Base-by-base conservation (phyloP, 2,797 vertebrate genomes). In the Sebastolobus alascanus region DNA sequence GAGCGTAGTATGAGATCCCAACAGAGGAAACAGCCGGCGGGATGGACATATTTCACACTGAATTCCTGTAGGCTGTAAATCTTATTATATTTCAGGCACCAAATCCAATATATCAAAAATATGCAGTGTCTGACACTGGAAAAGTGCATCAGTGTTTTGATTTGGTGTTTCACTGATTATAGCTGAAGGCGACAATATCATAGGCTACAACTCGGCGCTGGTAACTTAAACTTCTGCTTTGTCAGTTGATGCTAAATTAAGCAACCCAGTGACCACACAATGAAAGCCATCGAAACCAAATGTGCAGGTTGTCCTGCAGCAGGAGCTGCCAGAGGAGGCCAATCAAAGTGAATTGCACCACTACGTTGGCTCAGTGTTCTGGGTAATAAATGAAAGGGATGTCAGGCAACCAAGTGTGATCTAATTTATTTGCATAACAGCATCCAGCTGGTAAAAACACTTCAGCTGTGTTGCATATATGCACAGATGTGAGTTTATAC, bases 31-130 rank as follows among this genome's bases (percentile, higher is more conserved):
- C 71, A 80, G 63, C 71, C 73, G 71, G 66, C 77, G 46, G 82
- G 68, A 84, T 59, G 78, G 79, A 84, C 69, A 84, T 84, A 85
- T 81, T 90, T 82, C 79, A 87, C 58, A 85, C 83, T 59, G 71
- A 14, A 88, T 68, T 86, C 65, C 67, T 75, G 43, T 76, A 59
- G 76, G 71, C 25, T 58, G 66, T 61, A 81, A 83, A 82, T 89
- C 50, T 46, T 83, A 86, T 90, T 90, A 86, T 69, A 73, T 83
- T 80, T 77, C 71, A 85, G 22, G 27, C 68, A 61, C 18, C 29
- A 81, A 75, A 89, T 87, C 64, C 52, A 76, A 88, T 84, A 77
- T 35, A 64, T 81, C 40, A 54, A 61, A 50, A 81, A 86, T 69
- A 55, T 86, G 74, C 37, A 75, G 73, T n/a, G 68, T 75, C 73